Base-by-base conservation (phyloP, 2,888 invertebrate genomes). In the Heliconius aoede region DNA sequence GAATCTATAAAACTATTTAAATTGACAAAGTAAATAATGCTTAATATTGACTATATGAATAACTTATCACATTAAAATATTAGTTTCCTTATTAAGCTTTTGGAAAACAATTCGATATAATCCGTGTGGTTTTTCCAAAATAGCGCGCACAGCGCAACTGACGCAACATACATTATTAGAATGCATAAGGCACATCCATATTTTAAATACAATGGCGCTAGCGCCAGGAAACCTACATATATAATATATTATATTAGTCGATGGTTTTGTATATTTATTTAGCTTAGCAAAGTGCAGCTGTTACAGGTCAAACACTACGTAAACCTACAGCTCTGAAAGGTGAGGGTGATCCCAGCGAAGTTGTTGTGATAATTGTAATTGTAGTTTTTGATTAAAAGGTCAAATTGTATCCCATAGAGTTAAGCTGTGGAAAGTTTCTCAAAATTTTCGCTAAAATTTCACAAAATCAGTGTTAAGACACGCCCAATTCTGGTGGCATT, bases 121-220 rank as follows among this genome's bases (percentile, higher is more conserved):
- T 24, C 28, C 28, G 18, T 55, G 28, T 71, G 75, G 74, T 51
- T 75, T 75, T 75, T 51, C 71, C 74, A 40, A 71, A 76, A 71
- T 72, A 68, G 15, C 21, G 21, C 21, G 13, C 11, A 84, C 73
- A 46, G 55, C n/a, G 3, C 46, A n/a, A 73, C 28, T 79, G 79
- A 77, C 79, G 79, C 61, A 74, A 65, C 28, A 11, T 26, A 76
- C 46, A 65, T 55, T 73, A 75, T 73, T 77, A 77, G 61, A 77
- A 79, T 77, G 51, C 77, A 76, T 36, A 11, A 32, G 36, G 62
- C 71, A 71, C 36, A 36, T 74, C 61, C 55, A 58, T 58, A 40
- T n/a, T 64, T 64, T 64, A 64, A 64, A 64, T 26, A 61, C 60
- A 68, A 68, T 46, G n/a, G n/a, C n/a, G 40, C 21, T 51, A 24